phyloP scores from a whole-genome alignment of 1,140 invertebrate genomes.

The Drosophila novamexicana region DNA sequence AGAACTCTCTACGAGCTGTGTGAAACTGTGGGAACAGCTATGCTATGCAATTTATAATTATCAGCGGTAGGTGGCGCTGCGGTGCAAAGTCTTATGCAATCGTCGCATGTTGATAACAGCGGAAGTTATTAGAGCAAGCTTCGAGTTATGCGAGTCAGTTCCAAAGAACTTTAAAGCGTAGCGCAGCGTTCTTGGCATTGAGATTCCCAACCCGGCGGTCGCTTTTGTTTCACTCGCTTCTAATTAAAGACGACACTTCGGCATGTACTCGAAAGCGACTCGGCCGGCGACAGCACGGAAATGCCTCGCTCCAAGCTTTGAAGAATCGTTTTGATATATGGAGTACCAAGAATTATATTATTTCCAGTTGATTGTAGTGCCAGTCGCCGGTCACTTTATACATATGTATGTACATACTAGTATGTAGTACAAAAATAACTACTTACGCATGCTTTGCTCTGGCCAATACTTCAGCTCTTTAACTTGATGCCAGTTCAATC shows the following conservation, averaged over 20 bases:
- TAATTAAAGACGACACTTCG: conserved; percentile 82
- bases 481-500: conserved; percentile 2
- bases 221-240: conserved; percentile 63
- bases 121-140: conserved; percentile 72
- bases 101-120: conserved; percentile 50
- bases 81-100: conserved; percentile 34
- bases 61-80: conserved; percentile 69
- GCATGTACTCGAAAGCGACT: conserved; percentile 57
- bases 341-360: conserved; percentile 48
- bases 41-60: conserved; percentile 61
- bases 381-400: not conserved
- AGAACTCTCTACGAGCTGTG: conserved; percentile 8
- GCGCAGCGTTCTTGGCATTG: conserved; percentile 37
- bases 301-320: conserved; percentile 50
- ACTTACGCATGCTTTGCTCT: not conserved
- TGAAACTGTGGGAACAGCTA: conserved; percentile 51
- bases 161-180: conserved; percentile 65
- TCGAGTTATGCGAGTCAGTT: conserved; percentile 65
- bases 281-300: conserved; percentile 55
- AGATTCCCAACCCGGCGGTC: conserved; percentile 31
- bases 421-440: not conserved
- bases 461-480: not conserved
- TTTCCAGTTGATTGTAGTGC: conserved; percentile 29
- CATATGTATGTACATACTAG: not conserved
- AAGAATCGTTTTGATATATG: conserved; percentile 32